These are phyloP conservation scores for Macropus fuliginosus DNA, from an alignment of 2,797 vertebrate genomes.

Conservation along the genomic window DNA sequence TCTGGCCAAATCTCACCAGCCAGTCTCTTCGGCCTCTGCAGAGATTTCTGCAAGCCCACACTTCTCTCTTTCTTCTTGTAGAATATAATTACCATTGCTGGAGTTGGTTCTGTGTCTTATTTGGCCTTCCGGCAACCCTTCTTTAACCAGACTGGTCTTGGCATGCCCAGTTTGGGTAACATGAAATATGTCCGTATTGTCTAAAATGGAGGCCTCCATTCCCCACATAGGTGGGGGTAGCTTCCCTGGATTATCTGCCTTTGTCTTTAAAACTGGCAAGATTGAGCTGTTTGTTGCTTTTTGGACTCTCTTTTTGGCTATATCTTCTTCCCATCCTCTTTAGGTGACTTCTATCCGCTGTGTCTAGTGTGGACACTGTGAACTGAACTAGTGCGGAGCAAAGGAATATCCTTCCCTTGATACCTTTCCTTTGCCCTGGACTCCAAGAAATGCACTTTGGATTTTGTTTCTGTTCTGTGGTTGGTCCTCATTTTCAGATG, in stretches of 20 bases:
- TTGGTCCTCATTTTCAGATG: background rate
- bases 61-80: background rate
- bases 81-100: background rate
- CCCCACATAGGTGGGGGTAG: background rate
- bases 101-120: background rate
- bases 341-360: background rate
- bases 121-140: background rate
- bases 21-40: background rate
- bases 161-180: background rate
- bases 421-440: background rate
- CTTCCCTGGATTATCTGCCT: background rate
- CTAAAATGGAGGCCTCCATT: background rate
- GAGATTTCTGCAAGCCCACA: background rate
- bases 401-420: background rate
- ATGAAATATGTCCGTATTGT: background rate
- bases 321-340: background rate
- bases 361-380: background rate
- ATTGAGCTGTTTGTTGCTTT: background rate
- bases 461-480: background rate
- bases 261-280: background rate
- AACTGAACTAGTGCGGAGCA: background rate
- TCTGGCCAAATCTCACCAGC: background rate
- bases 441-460: background rate
- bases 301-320: background rate
- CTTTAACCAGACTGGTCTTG: background rate